These are phyloP conservation scores for Tridacna crocea DNA, from an alignment of 2,888 invertebrate genomes.

Conservation along the genomic window DNA sequence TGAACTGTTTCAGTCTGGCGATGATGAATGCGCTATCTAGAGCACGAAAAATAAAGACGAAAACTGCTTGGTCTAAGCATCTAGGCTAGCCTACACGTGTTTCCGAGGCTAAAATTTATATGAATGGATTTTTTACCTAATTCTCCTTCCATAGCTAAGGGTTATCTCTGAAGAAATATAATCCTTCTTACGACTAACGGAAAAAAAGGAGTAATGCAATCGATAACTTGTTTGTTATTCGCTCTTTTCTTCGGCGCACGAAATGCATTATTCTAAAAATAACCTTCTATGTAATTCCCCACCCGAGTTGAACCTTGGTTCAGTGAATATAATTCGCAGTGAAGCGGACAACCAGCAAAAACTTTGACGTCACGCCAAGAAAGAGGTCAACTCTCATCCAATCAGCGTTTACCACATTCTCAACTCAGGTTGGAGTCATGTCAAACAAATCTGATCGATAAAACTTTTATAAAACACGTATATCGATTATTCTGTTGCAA, in stretches of 20 bases:
- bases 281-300: constrained; percentile 16
- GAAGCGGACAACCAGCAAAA: constrained; percentile 17
- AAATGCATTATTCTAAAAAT: constrained; percentile 11
- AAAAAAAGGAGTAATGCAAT: too few relatives aligned
- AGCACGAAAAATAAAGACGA: too few relatives aligned
- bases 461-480: neutral
- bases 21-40: too few relatives aligned
- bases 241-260: neutral
- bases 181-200: too few relatives aligned
- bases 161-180: too few relatives aligned
- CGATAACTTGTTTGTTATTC: neutral
- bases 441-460: constrained; percentile 8
- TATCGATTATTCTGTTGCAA: constrained; percentile 7
- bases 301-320: neutral
- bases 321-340: neutral
- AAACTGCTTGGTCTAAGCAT: too few relatives aligned
- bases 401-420: constrained; percentile 41
- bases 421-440: constrained; percentile 18
- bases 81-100: too few relatives aligned
- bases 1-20: too few relatives aligned
- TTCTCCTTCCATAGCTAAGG: too few relatives aligned
- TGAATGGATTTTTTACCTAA: too few relatives aligned
- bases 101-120: too few relatives aligned
- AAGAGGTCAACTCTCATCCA: constrained; percentile 29
- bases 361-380: constrained; percentile 25